Base-by-base conservation (phyloP, 2,797 vertebrate genomes). In the Takifugu ocellatus region DNA sequence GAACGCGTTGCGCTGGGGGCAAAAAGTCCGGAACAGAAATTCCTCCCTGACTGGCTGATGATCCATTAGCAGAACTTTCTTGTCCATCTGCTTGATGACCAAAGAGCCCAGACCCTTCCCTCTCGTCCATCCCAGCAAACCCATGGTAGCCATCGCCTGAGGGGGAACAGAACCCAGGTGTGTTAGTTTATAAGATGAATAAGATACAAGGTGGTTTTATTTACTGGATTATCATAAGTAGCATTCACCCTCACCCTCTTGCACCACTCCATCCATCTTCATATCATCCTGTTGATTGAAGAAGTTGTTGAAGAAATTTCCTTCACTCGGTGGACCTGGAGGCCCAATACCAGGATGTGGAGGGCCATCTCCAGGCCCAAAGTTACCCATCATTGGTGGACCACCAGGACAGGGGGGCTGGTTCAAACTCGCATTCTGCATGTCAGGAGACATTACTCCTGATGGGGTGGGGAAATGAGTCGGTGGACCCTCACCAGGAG, bases 1-100 rank as follows among this genome's bases (percentile, higher is more conserved):
- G 89, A 9, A 95, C 95, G 1, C 94, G 89, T 75, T 97, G 96
- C 0, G 96, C 93, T 0, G 96, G 95, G 0, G 96, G 96, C 76
- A 98, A 82, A 85, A 97, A 97, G 77, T 98, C 95, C 0, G 96
- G 94, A 39, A 96, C 90, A 36, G 85, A 85, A 44, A 90, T 88
- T 27, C 89, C 87, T n/a, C 91, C 84, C 6, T 89, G 88, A 71
- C 61, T 76, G 54, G 83, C 68, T 0, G 90, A 65, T 0, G 84
- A 78, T 25, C 87, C 85, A 4, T 85, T 91, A 11, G 84, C 44
- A 4, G 83, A 42, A 25, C 70, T 61, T 12, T 92, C 91, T 3
- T 78, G 68, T 14, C 78, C 71, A 12, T 77, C 65, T 1, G 91
- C 79, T 0, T 85, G 92, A 49, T 93, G 92, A 1, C 54, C 68